These are phyloP conservation scores for Corvus moneduloides DNA, from an alignment of 2,113 vertebrate species.

Conservation along the genomic window DNA sequence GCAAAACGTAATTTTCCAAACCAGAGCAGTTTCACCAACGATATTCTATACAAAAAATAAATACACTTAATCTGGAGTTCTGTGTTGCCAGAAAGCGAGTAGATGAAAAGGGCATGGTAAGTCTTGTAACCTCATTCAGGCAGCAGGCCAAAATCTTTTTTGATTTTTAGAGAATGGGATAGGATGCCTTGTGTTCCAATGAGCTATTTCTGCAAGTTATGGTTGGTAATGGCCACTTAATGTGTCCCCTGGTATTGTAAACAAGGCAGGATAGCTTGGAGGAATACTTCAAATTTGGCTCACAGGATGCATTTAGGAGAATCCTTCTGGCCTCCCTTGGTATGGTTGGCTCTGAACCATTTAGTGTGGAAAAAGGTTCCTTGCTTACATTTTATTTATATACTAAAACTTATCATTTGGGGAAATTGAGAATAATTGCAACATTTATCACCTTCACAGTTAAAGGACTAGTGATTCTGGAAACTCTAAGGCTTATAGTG, in stretches of 20 bases:
- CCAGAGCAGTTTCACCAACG: conserved; percentile 9
- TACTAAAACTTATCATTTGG: background rate
- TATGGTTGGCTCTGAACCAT: background rate
- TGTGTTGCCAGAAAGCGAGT: background rate
- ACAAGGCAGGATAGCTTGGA: background rate
- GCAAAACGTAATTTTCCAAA: conserved; percentile 15
- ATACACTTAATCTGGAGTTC: background rate
- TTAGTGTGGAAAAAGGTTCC: background rate
- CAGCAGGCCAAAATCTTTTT: background rate
- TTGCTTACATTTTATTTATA: background rate
- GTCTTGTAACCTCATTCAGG: background rate
- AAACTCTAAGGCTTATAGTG: background rate
- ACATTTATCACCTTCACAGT: background rate
- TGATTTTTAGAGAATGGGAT: background rate
- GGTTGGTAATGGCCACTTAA: background rate
- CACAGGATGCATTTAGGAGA: background rate
- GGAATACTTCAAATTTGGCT: background rate
- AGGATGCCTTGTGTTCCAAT: background rate
- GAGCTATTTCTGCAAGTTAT: background rate
- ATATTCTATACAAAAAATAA: background rate
- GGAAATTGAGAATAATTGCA: background rate
- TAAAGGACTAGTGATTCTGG: background rate
- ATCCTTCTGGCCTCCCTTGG: background rate
- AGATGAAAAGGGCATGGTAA: background rate
- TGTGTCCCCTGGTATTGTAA: background rate